Base-by-base conservation (phyloP, 2,888 invertebrate species). In the Leptinotarsa haldemani region DNA sequence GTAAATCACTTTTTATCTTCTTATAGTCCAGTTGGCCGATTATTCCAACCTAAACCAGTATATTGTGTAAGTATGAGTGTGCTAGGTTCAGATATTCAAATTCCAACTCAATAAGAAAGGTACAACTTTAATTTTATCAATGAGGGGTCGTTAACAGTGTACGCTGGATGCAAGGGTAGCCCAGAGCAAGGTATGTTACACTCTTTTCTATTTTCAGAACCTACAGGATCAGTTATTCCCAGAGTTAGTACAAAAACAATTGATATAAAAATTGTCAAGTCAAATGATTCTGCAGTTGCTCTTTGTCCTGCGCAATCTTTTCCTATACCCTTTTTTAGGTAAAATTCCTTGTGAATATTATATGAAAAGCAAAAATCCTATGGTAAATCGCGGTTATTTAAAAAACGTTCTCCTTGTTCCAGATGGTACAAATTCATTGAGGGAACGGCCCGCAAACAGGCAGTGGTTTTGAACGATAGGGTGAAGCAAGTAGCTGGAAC, bases 391-490 rank as follows among this genome's bases (percentile, higher is more conserved):
- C n/a, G 9, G 16, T 16, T 46, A 20, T 40, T 46, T 20, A 7
- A 58, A 20, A 15, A 46, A 18, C 20, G 47, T 81, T 78, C 82
- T 76, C 82, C 83, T 91, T 90, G 90, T 94, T 94, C 16, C 93
- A 97, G 97, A 90, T 97, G 96, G 97, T 97, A 95, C 88, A 97
- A 97, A 87, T 96, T 96, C 88, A 93, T 95, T 83, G 96, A 96
- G 82, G 95, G 95, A 69, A 94, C 95, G 1, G 92, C 93, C 4
- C 91, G 95, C 70, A 95, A 96, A 85, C 95, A 95, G 86, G 94
- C 95, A n/a, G 96, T 97, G n/a, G 91, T 93, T 52, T 88, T 97
- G 79, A 94, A 95, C 86, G 97, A 97, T 77, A 91, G 97, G 82
- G 94, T 97, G 22, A 95, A 95, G 83, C 97, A 97, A 89, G 95